Conservation (phyloP, 2,113 vertebrate genomes). For the Rhynchomys soricoides region DNA sequence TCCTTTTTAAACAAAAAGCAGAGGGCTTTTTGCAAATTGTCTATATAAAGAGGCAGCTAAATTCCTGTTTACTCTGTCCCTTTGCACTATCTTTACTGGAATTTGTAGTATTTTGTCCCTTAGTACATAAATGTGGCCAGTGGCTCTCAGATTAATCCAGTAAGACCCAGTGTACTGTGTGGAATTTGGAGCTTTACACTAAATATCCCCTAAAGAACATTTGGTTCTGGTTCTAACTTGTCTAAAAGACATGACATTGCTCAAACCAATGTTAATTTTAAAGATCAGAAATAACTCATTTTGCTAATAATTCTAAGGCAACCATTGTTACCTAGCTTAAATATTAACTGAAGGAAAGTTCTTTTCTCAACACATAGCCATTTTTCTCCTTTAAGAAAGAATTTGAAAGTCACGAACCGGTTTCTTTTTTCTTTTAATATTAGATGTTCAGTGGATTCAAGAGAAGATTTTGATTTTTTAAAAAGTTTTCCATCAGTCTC, state of each 20-base stretch:
- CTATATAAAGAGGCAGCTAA: not conserved
- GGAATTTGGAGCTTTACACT: slow-evolving; percentile 14
- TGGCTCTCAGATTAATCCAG: slow-evolving; percentile 3
- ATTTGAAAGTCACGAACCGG: slow-evolving; percentile 46
- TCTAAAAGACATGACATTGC: slow-evolving; percentile 29
- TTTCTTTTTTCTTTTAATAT: slow-evolving; percentile 50
- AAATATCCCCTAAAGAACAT: slow-evolving; percentile 41
- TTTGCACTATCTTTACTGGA: not conserved
- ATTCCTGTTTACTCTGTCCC: not conserved
- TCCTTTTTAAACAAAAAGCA: slow-evolving; percentile 33
- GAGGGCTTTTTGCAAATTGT: not conserved
- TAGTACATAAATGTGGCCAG: not conserved
- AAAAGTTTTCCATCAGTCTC: not conserved
- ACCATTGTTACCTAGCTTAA: not conserved
- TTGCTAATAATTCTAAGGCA: slow-evolving; percentile 34
- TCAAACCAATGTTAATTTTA: slow-evolving; percentile 43
- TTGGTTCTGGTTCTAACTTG: slow-evolving; percentile 30
- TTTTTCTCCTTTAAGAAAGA: slow-evolving; percentile 45
- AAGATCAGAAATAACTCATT: slow-evolving; percentile 26
- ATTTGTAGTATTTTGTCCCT: not conserved
- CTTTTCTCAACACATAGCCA: not conserved
- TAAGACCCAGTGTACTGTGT: slow-evolving; percentile 11
- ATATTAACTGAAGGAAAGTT: slow-evolving; percentile 41
- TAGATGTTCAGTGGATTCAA: slow-evolving; percentile 49
- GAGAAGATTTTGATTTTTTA: slow-evolving; percentile 53